Evolutionary conservation across 1,140 invertebrate genomes (phyloP).

Genomic region (Druon quercuslanigerum): DNA sequence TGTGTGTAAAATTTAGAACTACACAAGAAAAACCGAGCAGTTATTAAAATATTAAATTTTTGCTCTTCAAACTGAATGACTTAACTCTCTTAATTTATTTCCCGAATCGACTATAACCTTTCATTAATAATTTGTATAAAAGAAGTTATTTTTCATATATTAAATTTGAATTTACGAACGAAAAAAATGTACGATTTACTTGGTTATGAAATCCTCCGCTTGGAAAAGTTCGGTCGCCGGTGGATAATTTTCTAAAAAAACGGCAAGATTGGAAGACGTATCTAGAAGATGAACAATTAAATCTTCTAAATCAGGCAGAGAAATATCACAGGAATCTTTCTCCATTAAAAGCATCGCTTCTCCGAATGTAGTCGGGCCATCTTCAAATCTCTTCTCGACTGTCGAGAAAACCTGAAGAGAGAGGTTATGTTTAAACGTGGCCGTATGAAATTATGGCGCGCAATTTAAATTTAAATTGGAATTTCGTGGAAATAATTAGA

Average conservation of each 20-base stretch:
- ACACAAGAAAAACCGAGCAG: no score
- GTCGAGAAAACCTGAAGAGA: conserved; percentile 57
- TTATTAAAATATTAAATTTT: no score
- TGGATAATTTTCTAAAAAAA: conserved; percentile 81
- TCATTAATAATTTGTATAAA: no score
- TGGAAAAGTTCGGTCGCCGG: conserved; percentile 72
- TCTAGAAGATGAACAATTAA: conserved; percentile 84
- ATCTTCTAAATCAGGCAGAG: conserved; percentile 78
- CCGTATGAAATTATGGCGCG: not conserved
- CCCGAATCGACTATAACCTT: no score
- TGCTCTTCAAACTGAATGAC: no score
- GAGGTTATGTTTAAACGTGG: conserved; percentile 31
- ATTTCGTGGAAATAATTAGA: conserved; percentile 26
- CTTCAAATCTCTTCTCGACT: conserved; percentile 61
- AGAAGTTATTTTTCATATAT: no score
- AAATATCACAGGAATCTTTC: conserved; percentile 62
- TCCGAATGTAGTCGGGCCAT: conserved; percentile 48
- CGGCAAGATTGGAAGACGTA: conserved; percentile 79
- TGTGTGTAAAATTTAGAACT: no score
- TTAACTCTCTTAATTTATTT: no score
- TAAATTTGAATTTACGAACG: no score
- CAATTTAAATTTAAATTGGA: conserved; percentile 16
- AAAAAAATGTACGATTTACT: conserved; percentile 67
- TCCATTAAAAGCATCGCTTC: conserved; percentile 74
- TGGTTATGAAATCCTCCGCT: conserved; percentile 76